These are phyloP conservation scores for Chionodraco myersi DNA, from an alignment of 2,113 vertebrate species.

Conservation along the genomic window DNA sequence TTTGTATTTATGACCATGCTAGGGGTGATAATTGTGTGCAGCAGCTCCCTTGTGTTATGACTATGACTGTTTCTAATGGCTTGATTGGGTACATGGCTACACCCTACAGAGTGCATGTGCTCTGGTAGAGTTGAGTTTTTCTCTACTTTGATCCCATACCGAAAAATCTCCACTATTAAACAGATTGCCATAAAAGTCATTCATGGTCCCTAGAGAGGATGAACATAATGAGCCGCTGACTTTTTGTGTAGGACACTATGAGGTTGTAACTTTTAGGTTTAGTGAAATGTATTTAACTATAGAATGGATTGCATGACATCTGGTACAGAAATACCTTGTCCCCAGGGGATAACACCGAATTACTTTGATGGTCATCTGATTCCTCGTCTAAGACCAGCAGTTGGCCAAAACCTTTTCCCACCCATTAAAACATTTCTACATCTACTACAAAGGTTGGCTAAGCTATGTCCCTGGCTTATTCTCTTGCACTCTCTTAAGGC, in stretches of 20 bases:
- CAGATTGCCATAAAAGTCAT: background rate
- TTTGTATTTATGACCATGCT: constrained; percentile 20
- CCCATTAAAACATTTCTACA: background rate
- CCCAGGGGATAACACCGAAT: background rate
- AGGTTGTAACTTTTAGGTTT: background rate
- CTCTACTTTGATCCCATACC: background rate
- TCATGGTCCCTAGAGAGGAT: background rate
- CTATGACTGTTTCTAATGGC: constrained; percentile 35
- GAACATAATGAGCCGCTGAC: background rate
- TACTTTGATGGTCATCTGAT: background rate
- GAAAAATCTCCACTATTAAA: background rate
- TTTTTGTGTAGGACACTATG: background rate
- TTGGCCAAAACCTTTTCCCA: background rate
- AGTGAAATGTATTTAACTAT: background rate
- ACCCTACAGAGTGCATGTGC: background rate
- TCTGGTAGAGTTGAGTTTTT: background rate
- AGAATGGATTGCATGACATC: background rate
- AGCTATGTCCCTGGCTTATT: too few species aligned
- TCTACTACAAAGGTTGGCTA: background rate
- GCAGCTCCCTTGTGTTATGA: constrained; percentile 48
- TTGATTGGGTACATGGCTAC: constrained; percentile 23
- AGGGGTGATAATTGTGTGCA: constrained; percentile 1
- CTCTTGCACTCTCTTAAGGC: background rate
- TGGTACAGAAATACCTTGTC: background rate
- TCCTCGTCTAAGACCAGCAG: background rate